These are phyloP conservation scores for Podarcis cretensis DNA, from an alignment of 2,113 vertebrate species.

Conservation along the genomic window DNA sequence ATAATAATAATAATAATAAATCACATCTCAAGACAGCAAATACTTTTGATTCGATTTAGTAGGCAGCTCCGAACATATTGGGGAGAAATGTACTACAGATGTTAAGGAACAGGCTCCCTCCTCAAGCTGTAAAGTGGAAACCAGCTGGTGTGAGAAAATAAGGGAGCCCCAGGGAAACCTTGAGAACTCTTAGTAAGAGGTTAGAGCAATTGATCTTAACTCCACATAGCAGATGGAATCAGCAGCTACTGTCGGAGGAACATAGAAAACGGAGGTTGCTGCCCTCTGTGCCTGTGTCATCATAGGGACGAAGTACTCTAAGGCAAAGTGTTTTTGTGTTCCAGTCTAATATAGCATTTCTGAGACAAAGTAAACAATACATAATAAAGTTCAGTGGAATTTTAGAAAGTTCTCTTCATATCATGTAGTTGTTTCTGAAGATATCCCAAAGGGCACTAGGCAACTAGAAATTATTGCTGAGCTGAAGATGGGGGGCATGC, in stretches of 20 bases:
- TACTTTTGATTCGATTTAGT: background rate
- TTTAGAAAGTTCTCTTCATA: background rate
- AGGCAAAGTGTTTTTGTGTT: background rate
- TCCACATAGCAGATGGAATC: constrained; percentile 1
- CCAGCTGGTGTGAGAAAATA: constrained; percentile 2
- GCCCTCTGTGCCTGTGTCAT: background rate
- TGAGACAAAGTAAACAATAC: background rate
- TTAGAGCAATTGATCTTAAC: constrained; percentile 19
- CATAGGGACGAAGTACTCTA: background rate
- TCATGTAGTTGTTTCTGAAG: background rate
- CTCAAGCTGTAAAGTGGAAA: background rate
- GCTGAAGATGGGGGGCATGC: background rate
- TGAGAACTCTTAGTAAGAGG: constrained; percentile 3
- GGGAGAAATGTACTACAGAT: background rate
- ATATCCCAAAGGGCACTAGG: background rate
- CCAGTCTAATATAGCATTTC: background rate
- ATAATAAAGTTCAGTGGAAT: background rate
- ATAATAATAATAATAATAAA: too few species aligned
- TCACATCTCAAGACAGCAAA: background rate
- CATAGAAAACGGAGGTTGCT: background rate
- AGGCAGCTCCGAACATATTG: background rate
- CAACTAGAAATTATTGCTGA: background rate
- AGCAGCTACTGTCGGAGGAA: background rate
- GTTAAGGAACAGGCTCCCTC: background rate
- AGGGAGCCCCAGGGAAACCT: background rate